phyloP scores from a whole-genome alignment of 2,113 vertebrate genomes.

The Lepisosteus oculatus region DNA sequence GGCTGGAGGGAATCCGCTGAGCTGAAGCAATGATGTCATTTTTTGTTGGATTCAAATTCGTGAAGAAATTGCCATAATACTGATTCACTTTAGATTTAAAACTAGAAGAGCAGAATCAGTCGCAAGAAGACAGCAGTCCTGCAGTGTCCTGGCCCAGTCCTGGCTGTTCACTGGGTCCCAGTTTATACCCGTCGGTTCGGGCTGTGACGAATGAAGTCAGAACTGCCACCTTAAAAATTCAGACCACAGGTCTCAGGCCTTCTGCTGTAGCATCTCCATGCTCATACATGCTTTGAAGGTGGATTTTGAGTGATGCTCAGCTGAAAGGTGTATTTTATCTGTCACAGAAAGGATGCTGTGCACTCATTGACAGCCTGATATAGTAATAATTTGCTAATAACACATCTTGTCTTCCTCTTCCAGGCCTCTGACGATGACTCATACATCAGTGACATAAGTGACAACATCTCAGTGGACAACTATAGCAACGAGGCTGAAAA shows the following conservation, averaged over 20 bases:
- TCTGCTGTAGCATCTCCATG: conserved; percentile 24
- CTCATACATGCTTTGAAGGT: conserved; percentile 26
- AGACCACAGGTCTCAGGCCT: background rate
- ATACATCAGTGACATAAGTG: conserved; percentile 92
- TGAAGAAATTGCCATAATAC: too few species aligned
- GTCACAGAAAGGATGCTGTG: conserved; percentile 13
- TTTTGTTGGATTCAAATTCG: too few species aligned
- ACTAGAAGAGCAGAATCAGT: too few species aligned
- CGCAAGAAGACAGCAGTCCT: too few species aligned
- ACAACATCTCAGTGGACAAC: conserved; percentile 92
- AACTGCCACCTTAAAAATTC: conserved; percentile 55
- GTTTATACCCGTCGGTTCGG: too few species aligned
- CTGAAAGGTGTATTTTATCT: conserved; percentile 29
- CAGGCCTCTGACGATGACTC: conserved; percentile 94
- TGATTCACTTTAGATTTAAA: too few species aligned
- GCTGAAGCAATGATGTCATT: too few species aligned
- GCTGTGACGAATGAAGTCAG: too few species aligned
- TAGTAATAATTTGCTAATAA: background rate
- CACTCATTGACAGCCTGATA: background rate
- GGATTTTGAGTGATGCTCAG: background rate
- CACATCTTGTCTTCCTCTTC: conserved; percentile 19
- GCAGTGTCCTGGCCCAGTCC: too few species aligned
- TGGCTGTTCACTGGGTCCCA: too few species aligned
- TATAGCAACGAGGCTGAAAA: conserved; percentile 81
- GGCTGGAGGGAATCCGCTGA: too few species aligned